A percentile compares a stretch with the other conserved stretches of the same genome.
phyloP scores from a whole-genome alignment of 2,113 vertebrate genomes.

The Lophius piscatorius region DNA sequence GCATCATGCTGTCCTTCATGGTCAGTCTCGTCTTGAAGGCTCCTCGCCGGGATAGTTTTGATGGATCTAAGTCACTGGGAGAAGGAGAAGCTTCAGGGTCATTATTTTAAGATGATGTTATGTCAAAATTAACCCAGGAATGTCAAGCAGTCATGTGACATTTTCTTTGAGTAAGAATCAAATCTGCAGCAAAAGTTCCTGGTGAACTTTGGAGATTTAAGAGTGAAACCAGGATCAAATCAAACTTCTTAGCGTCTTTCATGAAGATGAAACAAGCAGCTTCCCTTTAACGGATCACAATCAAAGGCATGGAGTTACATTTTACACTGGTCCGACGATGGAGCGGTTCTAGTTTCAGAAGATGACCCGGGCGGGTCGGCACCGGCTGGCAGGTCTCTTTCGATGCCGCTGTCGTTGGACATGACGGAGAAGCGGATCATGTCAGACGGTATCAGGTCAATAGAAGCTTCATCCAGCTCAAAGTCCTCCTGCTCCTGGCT shows the following conservation, averaged over 20 bases:
- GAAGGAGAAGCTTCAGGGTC: background rate
- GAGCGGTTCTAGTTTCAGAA: slow-evolving; percentile 26
- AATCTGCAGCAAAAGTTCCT: too few relatives aligned
- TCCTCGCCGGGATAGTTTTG: slow-evolving; percentile 81
- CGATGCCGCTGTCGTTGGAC: slow-evolving; percentile 93
- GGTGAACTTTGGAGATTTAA: too few relatives aligned
- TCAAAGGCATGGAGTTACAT: slow-evolving; percentile 31
- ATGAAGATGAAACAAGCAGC: too few relatives aligned
- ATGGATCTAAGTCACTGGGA: slow-evolving; percentile 60
- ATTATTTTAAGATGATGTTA: too few relatives aligned
- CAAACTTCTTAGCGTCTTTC: too few relatives aligned
- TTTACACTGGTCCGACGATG: slow-evolving; percentile 55
- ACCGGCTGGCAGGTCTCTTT: slow-evolving; percentile 82
- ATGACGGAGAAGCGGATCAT: slow-evolving; percentile 85
- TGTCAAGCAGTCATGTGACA: too few relatives aligned
- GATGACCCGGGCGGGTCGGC: slow-evolving; percentile 48
- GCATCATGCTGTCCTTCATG: slow-evolving; percentile 73
- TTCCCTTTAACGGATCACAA: too few relatives aligned
- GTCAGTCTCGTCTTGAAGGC: slow-evolving; percentile 86
- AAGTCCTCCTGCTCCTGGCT: slow-evolving; percentile 78
- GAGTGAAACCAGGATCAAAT: too few relatives aligned
- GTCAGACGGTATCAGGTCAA: slow-evolving; percentile 63
- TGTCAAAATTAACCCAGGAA: too few relatives aligned
- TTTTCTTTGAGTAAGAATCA: too few relatives aligned
- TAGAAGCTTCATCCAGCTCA: slow-evolving; percentile 80